Evolutionary conservation across 1,140 invertebrate species (phyloP).

Genomic region (Sycobia sp.): DNA sequence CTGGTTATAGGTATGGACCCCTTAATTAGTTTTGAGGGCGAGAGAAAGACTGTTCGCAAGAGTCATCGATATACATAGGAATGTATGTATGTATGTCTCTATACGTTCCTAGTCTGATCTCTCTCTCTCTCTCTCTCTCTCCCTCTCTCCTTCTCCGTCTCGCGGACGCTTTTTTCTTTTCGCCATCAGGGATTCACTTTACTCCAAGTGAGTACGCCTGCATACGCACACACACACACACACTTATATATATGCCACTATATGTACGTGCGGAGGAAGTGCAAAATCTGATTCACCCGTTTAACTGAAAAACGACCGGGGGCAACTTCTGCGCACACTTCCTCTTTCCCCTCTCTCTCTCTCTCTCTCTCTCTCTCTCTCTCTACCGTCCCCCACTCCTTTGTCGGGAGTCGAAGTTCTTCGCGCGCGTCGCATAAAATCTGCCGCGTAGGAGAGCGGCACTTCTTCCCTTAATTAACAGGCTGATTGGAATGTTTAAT

Average conservation of each 20-base stretch:
- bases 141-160: too few species aligned
- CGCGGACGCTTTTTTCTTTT: conserved; percentile 1
- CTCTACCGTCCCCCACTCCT: too few species aligned
- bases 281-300: conserved; percentile 16
- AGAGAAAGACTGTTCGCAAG: conserved; percentile 2
- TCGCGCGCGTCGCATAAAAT: conserved; percentile 1
- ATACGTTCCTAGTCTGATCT: not conserved
- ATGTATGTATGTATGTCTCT: too few species aligned
- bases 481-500: conserved; percentile 20
- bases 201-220: not conserved
- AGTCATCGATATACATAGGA: too few species aligned
- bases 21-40: conserved; percentile 30
- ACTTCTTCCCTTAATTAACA: conserved; percentile 7
- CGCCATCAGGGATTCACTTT: not conserved
- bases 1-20: too few species aligned
- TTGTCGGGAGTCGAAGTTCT: not conserved
- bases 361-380: too few species aligned
- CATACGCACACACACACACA: not conserved
- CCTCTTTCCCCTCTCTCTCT: too few species aligned
- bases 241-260: too few species aligned
- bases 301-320: not conserved
- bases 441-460: not conserved
- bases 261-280: not conserved
- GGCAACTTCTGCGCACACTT: not conserved
- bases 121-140: not conserved